Percentiles rank a stretch among this genome's conserved stretches.
Conservation (phyloP, 2,888 invertebrate species). For the Laspeyria flexula region DNA sequence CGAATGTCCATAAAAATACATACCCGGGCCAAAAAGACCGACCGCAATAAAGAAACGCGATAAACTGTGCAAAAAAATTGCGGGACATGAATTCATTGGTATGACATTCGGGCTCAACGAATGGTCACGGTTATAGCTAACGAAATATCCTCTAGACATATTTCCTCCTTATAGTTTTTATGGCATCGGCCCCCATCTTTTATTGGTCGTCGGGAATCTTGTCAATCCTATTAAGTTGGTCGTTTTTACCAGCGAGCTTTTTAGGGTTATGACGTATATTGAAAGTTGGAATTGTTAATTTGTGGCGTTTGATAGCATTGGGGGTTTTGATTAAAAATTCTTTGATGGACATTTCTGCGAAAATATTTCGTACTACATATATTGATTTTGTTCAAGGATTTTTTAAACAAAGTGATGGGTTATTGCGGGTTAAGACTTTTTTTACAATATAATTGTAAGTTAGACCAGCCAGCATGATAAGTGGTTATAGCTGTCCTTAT, state of each 20-base stretch:
- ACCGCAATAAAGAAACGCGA: constrained; percentile 84
- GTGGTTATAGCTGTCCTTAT: no score
- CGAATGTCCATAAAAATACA: constrained; percentile 69
- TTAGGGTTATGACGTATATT: constrained; percentile 63
- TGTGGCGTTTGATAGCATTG: constrained; percentile 52
- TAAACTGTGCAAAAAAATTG: constrained; percentile 82
- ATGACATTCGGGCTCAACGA: constrained; percentile 80
- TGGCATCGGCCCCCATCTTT: constrained; percentile 77
- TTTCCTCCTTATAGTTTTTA: constrained; percentile 83
- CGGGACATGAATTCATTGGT: constrained; percentile 84
- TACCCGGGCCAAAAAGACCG: constrained; percentile 66
- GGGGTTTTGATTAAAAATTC: constrained; percentile 55
- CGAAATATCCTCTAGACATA: constrained; percentile 67
- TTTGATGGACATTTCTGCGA: constrained; percentile 4
- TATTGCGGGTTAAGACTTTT: no score
- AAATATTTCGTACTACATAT: not conserved
- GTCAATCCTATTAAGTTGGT: constrained; percentile 78
- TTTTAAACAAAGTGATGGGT: no score
- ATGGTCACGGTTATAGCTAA: constrained; percentile 76
- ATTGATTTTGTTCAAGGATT: constrained; percentile 6
- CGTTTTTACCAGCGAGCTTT: constrained; percentile 59
- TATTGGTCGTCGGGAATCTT: constrained; percentile 80
- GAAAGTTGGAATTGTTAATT: constrained; percentile 68
- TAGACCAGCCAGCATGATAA: no score
- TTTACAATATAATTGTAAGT: no score